phyloP scores from a whole-genome alignment of 1,140 invertebrate species.

The Zaprionus tsacasi region DNA sequence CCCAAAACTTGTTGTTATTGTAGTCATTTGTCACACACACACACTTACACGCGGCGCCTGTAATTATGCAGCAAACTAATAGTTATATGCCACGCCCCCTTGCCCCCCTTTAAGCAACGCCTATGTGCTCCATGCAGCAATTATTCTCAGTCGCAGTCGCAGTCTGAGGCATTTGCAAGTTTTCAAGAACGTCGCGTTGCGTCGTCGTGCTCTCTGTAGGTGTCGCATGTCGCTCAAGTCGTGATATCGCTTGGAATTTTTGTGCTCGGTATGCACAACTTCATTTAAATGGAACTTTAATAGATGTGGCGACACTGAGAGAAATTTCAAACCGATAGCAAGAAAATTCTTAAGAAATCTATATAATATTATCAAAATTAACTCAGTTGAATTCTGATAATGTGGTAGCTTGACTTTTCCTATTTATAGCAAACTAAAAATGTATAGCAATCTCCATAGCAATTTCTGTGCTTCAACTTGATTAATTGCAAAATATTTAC shows the following conservation, averaged over 20 bases:
- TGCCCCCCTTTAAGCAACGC: background rate
- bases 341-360: too few species aligned
- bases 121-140: constrained; percentile 21
- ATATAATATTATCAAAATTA: too few species aligned
- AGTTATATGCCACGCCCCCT: constrained; percentile 4
- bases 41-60: constrained; percentile 46
- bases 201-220: constrained; percentile 13
- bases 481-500: too few species aligned
- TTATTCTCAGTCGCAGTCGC: constrained; percentile 38
- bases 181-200: constrained; percentile 60
- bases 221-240: constrained; percentile 32
- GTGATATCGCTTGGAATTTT: constrained; percentile 39
- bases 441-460: background rate
- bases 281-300: constrained; percentile 27
- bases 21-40: constrained; percentile 39
- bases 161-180: constrained; percentile 58
- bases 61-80: constrained; percentile 69
- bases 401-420: background rate
- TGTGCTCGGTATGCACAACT: constrained; percentile 20
- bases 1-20: constrained; percentile 53
- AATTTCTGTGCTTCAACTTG: too few species aligned
- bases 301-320: background rate
- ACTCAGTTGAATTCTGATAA: background rate
- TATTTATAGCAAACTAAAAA: background rate
- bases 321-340: background rate